These are phyloP conservation scores for Lamproptera curius DNA, from an alignment of 2,888 invertebrate genomes.

Conservation along the genomic window DNA sequence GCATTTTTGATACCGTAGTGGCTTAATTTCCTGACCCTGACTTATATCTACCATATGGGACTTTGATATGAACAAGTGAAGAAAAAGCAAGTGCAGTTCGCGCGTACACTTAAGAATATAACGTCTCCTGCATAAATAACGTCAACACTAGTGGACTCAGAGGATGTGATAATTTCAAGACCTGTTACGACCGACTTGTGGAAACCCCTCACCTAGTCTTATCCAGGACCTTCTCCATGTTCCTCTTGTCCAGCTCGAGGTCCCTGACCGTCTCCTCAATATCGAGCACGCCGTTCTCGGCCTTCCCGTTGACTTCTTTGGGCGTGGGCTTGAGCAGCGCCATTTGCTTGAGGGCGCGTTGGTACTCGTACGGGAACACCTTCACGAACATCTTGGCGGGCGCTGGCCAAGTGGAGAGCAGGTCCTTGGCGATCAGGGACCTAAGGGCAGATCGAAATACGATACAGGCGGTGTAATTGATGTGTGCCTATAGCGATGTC, in stretches of 20 bases:
- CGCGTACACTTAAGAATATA: too few species aligned
- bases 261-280: slow-evolving; percentile 94
- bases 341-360: slow-evolving; percentile 88
- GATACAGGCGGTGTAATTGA: too few species aligned
- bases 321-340: slow-evolving; percentile 54
- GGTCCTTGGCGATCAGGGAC: slow-evolving; percentile 87
- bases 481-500: too few species aligned
- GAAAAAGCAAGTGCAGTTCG: too few species aligned
- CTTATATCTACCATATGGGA: too few species aligned
- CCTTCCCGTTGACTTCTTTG: slow-evolving; percentile 52
- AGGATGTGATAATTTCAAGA: too few species aligned
- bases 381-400: slow-evolving; percentile 91
- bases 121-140: too few species aligned
- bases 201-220: slow-evolving; percentile 83
- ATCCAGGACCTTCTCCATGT: slow-evolving; percentile 89
- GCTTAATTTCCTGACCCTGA: too few species aligned
- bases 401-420: slow-evolving; percentile 89
- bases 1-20: too few species aligned
- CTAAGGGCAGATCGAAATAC: slow-evolving; percentile 43
- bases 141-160: too few species aligned
- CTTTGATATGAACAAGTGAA: too few species aligned
- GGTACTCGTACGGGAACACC: slow-evolving; percentile 98
- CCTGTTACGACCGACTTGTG: too few species aligned
- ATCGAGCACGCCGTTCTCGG: slow-evolving; percentile 79
- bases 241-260: slow-evolving; percentile 85